Percentiles rank a stretch among this genome's conserved stretches.
Evolutionary conservation across 2,113 vertebrate species (phyloP).

Genomic region (Apaloderma vittatum): DNA sequence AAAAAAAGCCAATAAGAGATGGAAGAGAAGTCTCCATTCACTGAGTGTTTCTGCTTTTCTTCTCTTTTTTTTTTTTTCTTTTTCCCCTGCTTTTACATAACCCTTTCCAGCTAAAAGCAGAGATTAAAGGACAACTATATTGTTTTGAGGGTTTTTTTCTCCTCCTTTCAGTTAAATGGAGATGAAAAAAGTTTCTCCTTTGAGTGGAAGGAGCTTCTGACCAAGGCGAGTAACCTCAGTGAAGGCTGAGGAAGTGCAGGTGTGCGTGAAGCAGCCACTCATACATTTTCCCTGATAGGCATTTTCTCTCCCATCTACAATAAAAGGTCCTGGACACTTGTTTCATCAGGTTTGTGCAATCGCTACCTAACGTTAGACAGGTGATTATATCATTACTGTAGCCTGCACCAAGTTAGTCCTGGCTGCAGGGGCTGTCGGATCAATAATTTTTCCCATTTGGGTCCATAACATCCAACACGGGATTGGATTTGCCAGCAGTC

Average conservation of each 20-base stretch:
- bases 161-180: neutral
- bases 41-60: neutral
- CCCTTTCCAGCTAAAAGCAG: neutral
- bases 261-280: neutral
- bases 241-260: neutral
- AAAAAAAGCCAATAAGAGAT: constrained; percentile 56
- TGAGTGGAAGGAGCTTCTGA: neutral
- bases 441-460: neutral
- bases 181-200: neutral
- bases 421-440: neutral
- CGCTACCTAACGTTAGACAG: neutral
- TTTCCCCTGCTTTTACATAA: neutral
- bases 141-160: neutral
- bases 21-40: constrained; percentile 62
- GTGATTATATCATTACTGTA: neutral
- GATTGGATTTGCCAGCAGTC: neutral
- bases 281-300: neutral
- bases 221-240: neutral
- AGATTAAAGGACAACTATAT: constrained; percentile 11
- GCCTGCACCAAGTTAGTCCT: neutral
- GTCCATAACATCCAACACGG: neutral
- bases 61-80: neutral
- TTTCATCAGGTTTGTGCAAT: neutral
- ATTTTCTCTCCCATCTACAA: neutral
- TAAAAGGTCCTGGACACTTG: neutral